Evolutionary conservation across 2,888 invertebrate genomes (phyloP).

Genomic region (Leucozona laternaria): DNA sequence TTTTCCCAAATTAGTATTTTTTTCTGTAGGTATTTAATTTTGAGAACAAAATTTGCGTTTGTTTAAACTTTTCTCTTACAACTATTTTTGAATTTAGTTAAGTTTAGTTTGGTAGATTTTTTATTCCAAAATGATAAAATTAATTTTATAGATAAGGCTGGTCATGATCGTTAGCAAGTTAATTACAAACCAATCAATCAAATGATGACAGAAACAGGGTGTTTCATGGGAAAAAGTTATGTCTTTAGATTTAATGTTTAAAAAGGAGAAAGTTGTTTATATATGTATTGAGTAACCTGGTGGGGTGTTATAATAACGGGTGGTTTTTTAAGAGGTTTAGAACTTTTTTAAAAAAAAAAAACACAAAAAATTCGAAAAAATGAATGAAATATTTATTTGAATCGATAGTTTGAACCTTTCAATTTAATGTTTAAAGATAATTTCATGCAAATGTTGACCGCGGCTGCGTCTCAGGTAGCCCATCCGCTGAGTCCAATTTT

Average conservation of each 20-base stretch:
- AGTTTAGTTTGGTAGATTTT: no score
- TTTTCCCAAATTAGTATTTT: not conserved
- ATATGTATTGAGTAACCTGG: not conserved
- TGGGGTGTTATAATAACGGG: no score
- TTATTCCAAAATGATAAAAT: conserved; percentile 32
- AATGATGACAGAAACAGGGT: not conserved
- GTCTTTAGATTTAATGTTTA: not conserved
- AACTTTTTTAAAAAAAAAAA: no score
- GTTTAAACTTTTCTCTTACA: not conserved
- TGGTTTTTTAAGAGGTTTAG: no score
- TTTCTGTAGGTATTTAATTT: not conserved
- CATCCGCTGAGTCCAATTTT: no score
- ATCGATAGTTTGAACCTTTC: no score
- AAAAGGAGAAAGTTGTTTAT: conserved; percentile 2
- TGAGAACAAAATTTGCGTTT: not conserved
- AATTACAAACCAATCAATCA: conserved; percentile 17
- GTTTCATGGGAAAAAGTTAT: not conserved
- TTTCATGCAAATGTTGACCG: no score
- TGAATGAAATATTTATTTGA: no score
- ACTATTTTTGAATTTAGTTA: not conserved
- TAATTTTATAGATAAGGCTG: conserved; percentile 1
- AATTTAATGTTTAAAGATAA: no score
- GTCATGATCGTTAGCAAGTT: not conserved
- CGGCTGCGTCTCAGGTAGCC: no score
- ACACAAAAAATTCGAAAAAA: no score